Percentiles rank a stretch among this genome's conserved stretches.
phyloP scores from a whole-genome alignment of 2,113 vertebrate genomes.

The Tursiops truncatus region DNA sequence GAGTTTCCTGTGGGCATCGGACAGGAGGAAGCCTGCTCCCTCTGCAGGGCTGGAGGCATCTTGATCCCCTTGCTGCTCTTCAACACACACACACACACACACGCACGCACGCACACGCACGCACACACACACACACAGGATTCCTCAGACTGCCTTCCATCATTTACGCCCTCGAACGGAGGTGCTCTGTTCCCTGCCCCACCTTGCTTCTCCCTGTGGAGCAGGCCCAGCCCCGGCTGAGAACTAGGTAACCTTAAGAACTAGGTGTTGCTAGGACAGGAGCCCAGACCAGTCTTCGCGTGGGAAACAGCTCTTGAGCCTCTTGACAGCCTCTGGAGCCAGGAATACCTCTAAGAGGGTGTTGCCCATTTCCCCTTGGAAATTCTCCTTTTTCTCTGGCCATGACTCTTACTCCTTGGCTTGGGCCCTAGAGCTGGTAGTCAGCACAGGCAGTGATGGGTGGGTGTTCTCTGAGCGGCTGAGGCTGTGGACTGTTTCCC shows the following conservation, averaged over 20 bases:
- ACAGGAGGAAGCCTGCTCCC: not conserved
- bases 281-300: not conserved
- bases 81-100: no score
- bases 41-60: not conserved
- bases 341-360: not conserved
- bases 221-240: not conserved
- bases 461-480: not conserved
- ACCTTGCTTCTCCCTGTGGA: not conserved
- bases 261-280: not conserved
- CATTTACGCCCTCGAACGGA: not conserved
- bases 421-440: not conserved
- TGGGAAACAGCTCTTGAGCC: not conserved
- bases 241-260: not conserved
- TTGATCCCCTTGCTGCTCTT: not conserved
- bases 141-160: not conserved
- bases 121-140: fast-evolving
- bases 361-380: not conserved
- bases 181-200: not conserved
- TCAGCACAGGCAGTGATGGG: not conserved
- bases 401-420: not conserved
- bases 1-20: not conserved
- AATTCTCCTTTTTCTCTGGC: not conserved
- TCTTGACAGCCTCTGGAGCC: not conserved
- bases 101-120: no score
- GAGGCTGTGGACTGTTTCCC: not conserved